Base-by-base conservation (phyloP, 2,888 invertebrate species). In the Lottia gigantea region DNA sequence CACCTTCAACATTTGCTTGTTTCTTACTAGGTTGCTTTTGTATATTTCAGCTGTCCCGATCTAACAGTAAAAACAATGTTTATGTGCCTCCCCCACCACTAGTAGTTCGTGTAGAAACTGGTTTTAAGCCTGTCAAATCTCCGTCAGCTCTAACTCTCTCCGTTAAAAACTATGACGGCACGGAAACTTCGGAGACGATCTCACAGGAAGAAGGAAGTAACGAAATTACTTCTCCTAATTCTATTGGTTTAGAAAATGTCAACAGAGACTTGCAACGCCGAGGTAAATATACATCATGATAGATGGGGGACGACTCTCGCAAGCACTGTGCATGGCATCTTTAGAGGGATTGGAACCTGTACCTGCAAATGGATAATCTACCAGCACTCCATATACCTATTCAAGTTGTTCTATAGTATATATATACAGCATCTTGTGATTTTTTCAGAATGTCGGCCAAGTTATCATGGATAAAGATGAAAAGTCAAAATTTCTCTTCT, bases 161-260 rank as follows among this genome's bases (percentile, higher is more conserved):
- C 61, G 77, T 85, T 69, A 79, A 80, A 65, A 86, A 87, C 78
- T 87, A 87, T 71, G 86, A 87, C 70, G 87, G 87, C 6, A 86
- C 85, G 49, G 80, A 85, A 73, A 85, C 85, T 2, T 79, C 79
- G 40, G 79, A 79, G 64, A 83, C 81, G 2, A 79, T 85, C 25
- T 74, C 78, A 15, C 82, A 85, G 65, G 78, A 80, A 61, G 31
- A 40, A 70, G 25, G n/a, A 16, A 63, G 19, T 16, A 64, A 23
- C 70, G 78, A 76, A 78, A 19, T 14, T 46, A 25, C 16, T 12
- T n/a, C 26, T n/a, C 16, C 26, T 23, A 26, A 14, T 25, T 14
- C 47, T 25, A 25, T 25, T 47, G 47, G 66, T 46, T 31, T 45
- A 25, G 46, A 25, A 12, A 25, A 65, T 19, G 16, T 46, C 7